Evolutionary conservation across 2,113 vertebrate genomes (phyloP), one percentile per base, ranked within the genome.

Genomic region (Clarias magur): DNA sequence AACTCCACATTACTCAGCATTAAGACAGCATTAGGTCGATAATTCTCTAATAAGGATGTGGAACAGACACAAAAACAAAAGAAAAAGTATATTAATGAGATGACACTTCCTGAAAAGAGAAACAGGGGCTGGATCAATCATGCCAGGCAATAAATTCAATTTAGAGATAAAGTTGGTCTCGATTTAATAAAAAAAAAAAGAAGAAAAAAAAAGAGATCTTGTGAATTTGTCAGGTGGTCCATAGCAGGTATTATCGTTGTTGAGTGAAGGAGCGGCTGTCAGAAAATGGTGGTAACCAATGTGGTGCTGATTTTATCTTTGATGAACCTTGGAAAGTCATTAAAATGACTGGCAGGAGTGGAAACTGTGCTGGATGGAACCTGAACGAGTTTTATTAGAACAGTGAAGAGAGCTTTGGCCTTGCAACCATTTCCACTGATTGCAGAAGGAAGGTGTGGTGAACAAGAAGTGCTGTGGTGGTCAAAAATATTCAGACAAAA

Each of bases 11-110:
- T 54, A n/a, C 42, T 76, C 12, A 76, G 9, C 42, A 53, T 54
- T 54, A 76, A 5, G 23, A 53, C 42, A 42, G 42, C 42, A 15
- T 53, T n/a, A 42, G 4, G 11, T n/a, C 11, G 10, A 75, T 75
- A 5, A 75, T 48, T 75, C 8, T 42, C 17, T 25, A 25, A 15
- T 53, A 21, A 72, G 10, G 19, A 11, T 23, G 38, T 48, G 38
- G 72, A 75, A 75, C 21, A 75, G 17, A 23, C 21, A 42, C 1
- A 4, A 53, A 53, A 75, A 75, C 21, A 75, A 48, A 54, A 54
- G 10, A n/a, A 75, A 75, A 76, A n/a, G 70, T 38, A 75, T 75
- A 75, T 75, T 75, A 76, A 76, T 48, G 19, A 73, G 38, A 73
- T 48, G 34, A 72, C 16, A 38, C 70, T 73, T 12, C 15, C 2